Evolutionary conservation across 2,888 invertebrate genomes (phyloP).

Genomic region (Hydraecia micacea): DNA sequence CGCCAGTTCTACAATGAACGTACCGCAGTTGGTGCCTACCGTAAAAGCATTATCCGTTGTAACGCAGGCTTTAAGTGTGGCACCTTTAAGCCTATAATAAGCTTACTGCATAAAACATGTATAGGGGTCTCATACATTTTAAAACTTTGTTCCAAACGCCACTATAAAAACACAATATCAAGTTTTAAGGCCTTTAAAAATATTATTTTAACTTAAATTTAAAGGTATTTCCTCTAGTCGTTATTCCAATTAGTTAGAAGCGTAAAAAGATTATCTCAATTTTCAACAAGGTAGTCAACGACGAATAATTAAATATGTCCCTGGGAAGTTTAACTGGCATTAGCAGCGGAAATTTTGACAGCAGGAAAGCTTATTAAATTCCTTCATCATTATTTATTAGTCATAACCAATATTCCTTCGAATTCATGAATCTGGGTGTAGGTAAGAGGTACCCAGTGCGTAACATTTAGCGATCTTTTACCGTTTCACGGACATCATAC

Average conservation of each 20-base stretch:
- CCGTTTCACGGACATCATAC: not conserved
- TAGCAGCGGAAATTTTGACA: not conserved
- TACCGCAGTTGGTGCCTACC: no score
- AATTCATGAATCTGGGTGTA: not conserved
- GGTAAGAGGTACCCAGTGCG: not conserved
- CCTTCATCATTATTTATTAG: not conserved
- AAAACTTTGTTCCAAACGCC: not conserved
- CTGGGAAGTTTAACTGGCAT: conserved; percentile 17
- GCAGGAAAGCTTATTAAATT: not conserved
- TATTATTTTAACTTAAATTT: not conserved
- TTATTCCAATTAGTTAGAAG: conserved; percentile 31
- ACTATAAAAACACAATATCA: not conserved
- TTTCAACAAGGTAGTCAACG: conserved; percentile 44
- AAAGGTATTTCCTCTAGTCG: conserved; percentile 5
- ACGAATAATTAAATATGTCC: conserved; percentile 51
- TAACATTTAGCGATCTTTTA: not conserved
- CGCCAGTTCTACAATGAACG: not conserved
- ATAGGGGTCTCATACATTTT: not conserved
- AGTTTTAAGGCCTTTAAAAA: not conserved
- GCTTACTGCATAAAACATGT: not conserved
- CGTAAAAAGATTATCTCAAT: conserved; percentile 60
- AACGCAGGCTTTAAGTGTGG: not conserved
- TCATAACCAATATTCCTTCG: not conserved
- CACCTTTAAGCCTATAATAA: not conserved
- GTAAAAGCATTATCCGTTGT: no score